These are phyloP conservation scores for Stenolophus ochropezus DNA, from an alignment of 2,888 invertebrate genomes.

Conservation along the genomic window DNA sequence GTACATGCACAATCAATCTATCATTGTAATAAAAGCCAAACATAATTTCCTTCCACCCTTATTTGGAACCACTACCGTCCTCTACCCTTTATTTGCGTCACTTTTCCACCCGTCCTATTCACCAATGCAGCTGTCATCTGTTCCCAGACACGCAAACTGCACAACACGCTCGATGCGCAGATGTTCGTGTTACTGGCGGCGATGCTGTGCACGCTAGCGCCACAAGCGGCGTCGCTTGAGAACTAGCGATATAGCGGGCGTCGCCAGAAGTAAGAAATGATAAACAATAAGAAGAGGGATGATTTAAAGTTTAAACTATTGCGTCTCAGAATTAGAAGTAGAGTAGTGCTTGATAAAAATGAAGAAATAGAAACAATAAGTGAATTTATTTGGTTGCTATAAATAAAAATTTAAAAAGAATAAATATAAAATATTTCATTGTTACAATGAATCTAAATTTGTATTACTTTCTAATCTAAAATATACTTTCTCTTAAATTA, in stretches of 20 bases:
- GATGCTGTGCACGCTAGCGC: not conserved
- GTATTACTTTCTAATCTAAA: too few species aligned
- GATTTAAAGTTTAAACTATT: not conserved
- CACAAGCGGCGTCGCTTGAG: constrained; percentile 7
- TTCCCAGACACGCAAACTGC: constrained; percentile 28
- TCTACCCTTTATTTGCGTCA: not conserved
- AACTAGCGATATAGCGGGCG: not conserved
- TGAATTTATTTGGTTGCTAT: too few species aligned
- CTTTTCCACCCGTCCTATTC: not conserved
- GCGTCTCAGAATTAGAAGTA: not conserved
- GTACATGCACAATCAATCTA: too few species aligned
- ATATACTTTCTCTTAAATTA: too few species aligned
- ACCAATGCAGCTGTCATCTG: constrained; percentile 35
- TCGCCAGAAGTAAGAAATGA: not conserved
- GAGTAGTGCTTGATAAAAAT: not conserved
- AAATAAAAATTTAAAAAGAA: too few species aligned
- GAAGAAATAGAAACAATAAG: too few species aligned
- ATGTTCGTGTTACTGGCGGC: constrained; percentile 25
- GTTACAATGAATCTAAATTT: too few species aligned
- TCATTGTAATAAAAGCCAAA: too few species aligned
- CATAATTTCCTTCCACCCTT: not conserved
- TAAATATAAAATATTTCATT: too few species aligned
- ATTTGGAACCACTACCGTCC: constrained; percentile 15
- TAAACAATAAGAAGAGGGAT: not conserved
- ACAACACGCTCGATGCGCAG: constrained; percentile 2